Evolutionary conservation across 2,113 vertebrate genomes (phyloP), one percentile per base, ranked within the genome.

Genomic region (Falco punctatus): DNA sequence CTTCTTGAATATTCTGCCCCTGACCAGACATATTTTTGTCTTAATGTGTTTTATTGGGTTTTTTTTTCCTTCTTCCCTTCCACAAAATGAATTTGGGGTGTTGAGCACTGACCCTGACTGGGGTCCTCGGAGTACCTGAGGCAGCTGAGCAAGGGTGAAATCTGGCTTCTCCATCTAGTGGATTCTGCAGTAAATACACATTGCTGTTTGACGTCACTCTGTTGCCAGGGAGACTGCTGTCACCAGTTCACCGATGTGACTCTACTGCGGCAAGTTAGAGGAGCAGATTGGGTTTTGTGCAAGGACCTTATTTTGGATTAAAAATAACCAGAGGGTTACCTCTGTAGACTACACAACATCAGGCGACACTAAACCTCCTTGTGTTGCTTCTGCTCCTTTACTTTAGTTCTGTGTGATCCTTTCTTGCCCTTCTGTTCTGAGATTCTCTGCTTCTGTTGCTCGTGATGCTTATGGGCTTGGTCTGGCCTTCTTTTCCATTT

Each of bases 181-280:
- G 97, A 90, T 94, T 93, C 96, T 97, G 96, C 97, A 86, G 84
- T 12, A 96, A 98, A 88, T 97, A 48, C 95, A 96, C 89, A 8
- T 46, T 81, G 89, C 92, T 91, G 91, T 94, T 97, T 98, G 97
- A 97, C 97, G 97, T 98, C 96, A 93, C 90, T 38, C 96, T 95
- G 97, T 98, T 98, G 97, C 98, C 95, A 98, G 97, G 98, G 97
- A 96, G 97, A 98, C 95, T 66, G 70, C 84, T 98, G 97, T 97
- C 97, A 97, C 95, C 96, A 82, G 95, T 97, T 96, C 95, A 97
- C 93, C 71, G 86, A 52, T 83, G 96, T 97, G 96, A 96, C 97
- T 97, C 96, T 66, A 70, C 94, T 98, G 97, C 94, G 75, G 95
- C 96, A 98, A 95, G 6, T 84, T 93, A 73, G 92, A 95, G 91